Evolutionary conservation across 2,113 vertebrate genomes (phyloP), one percentile per base, ranked within the genome.

Genomic region (Phylloscopus trochilus): DNA sequence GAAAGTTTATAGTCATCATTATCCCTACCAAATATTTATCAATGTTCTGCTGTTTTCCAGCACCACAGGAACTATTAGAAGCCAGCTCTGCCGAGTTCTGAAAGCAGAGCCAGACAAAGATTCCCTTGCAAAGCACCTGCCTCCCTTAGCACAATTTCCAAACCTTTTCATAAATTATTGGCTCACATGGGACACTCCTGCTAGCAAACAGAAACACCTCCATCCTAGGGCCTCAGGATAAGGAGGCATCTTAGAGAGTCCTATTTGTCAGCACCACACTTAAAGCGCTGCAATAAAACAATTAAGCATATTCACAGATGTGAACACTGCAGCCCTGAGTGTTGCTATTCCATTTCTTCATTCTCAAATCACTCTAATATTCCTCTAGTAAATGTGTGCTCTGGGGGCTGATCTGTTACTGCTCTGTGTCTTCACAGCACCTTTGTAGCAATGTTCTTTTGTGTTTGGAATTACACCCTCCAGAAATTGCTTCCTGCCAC

Each of bases 401-500:
- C 73, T 30, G 53, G 70, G 53, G 89, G 51, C n/a, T 95, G 91
- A 79, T 91, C 87, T 84, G n/a, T 39, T 60, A 22, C 64, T 60
- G 33, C 33, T 94, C 66, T 53, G 1, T 72, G 76, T 51, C 73
- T 70, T 70, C 81, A 55, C 68, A 87, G 69, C 67, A 93, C 52
- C 83, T 92, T 46, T 30, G 56, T 22, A 91, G 64, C 55, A 67
- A 86, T 27, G 37, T 70, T 82, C 77, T 91, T 89, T 77, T 87
- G 64, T 89, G 60, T 64, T 88, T 52, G 47, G 76, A 95, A 86
- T 93, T 93, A 85, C 28, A 94, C 69, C 56, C 85, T 92, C 79
- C 80, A 92, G 88, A 96, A 94, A 83, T 75, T 16, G 4, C 86
- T 94, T 95, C 76, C 88, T 92, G 92, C 58, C 72, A 81, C 59